Evolutionary conservation across 2,797 vertebrate genomes (phyloP).

Genomic region (Phyllotis vaccarum): DNA sequence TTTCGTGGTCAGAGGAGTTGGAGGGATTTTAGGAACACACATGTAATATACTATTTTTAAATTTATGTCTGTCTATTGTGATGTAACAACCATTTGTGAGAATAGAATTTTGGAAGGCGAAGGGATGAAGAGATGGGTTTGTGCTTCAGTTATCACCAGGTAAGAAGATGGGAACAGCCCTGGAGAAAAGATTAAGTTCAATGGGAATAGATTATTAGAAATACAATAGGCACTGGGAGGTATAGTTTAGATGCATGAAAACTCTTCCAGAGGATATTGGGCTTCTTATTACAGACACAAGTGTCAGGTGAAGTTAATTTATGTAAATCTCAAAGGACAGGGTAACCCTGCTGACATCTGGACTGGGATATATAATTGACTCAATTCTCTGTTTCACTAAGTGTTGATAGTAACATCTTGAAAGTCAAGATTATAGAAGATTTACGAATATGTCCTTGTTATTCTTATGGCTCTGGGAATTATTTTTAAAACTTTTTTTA

Average conservation of each 20-base stretch:
- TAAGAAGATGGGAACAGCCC: neutral
- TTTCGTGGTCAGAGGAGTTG: neutral
- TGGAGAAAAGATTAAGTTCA: neutral
- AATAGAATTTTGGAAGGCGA: neutral
- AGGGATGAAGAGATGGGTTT: neutral
- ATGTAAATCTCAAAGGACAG: conserved; percentile 63
- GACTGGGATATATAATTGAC: conserved; percentile 67
- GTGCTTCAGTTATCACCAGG: neutral
- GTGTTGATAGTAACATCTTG: conserved; percentile 64
- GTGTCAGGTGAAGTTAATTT: conserved; percentile 66
- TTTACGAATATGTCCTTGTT: conserved; percentile 51
- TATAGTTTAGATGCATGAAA: conserved; percentile 34
- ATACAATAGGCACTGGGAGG: conserved; percentile 20
- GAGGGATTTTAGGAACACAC: neutral
- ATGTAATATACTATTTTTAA: neutral
- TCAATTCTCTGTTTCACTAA: conserved; percentile 48
- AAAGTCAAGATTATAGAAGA: conserved; percentile 49
- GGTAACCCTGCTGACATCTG: conserved; percentile 16
- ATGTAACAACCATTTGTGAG: neutral
- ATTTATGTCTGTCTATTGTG: neutral
- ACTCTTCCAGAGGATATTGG: conserved; percentile 50
- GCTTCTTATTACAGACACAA: conserved; percentile 66
- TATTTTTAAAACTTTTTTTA: conserved; percentile 10
- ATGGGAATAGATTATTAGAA: conserved; percentile 63
- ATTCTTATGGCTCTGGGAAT: neutral